Base-by-base conservation (phyloP, 2,797 vertebrate species). In the Lemur catta region DNA sequence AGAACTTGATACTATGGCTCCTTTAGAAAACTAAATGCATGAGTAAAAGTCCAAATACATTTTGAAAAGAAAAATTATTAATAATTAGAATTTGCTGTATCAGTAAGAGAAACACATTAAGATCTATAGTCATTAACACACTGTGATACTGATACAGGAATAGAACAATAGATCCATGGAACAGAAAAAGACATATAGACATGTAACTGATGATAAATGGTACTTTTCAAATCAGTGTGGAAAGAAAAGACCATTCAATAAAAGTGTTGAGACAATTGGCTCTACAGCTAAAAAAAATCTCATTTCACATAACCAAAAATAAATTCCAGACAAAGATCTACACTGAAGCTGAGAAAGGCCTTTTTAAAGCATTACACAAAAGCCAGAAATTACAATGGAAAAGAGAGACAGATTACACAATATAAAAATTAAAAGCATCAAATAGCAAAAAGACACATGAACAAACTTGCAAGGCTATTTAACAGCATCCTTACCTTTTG, bases 41-140 rank as follows among this genome's bases (percentile, higher is more conserved):
- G 48, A 86, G 35, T 52, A n/a, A 74, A 91, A 94, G 55, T 28
- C 7, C 61, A 72, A 72, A 86, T 1, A 71, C 26, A 86, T 86
- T 92, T 82, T 86, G 71, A 90, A 92, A 94, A 46, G 6, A 93
- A 95, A 71, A 91, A 95, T 2, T 93, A 59, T 26, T 59, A 59
- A 59, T 59, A 72, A 59, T 52, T 91, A 57, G 14, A 86, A 85
- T 91, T 57, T 88, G 57, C 87, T 84, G 12, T 28, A 67, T 74
- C 22, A 63, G 57, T 69, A 74, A 61, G 63, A 93, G n/a, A 86
- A 94, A 65, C 22, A 78, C 38, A 94, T 61, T 55, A 67, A 93
- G 90, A 92, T 71, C n/a, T 82, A 63, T 11, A 43, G 35, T 91
- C 28, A 46, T 88, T 74, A 84, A 95, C 75, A 89, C 10, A 91